A percentile compares a stretch with the other conserved stretches of the same genome.
These are phyloP conservation scores for Eupithecia subfuscata DNA, from an alignment of 2,888 invertebrate genomes.

Conservation along the genomic window DNA sequence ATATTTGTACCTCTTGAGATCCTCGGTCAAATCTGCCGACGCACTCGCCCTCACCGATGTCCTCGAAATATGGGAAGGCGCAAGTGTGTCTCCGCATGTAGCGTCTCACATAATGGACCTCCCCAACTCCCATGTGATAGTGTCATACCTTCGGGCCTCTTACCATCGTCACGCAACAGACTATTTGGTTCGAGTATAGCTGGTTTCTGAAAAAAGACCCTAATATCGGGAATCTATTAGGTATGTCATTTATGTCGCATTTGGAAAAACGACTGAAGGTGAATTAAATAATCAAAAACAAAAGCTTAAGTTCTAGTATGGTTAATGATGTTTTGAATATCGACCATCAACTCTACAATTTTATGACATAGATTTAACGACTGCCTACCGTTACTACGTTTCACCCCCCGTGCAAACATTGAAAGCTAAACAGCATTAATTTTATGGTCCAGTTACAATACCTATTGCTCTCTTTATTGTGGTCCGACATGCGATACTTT, in stretches of 20 bases:
- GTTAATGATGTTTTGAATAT: neutral
- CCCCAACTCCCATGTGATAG: too few species aligned
- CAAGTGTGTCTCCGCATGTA: too few species aligned
- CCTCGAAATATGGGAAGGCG: too few species aligned
- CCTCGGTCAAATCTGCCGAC: too few species aligned
- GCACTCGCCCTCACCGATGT: too few species aligned
- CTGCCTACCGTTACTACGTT: constrained; percentile 44
- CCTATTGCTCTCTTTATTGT: constrained; percentile 53
- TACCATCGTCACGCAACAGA: too few species aligned
- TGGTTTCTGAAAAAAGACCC: neutral
- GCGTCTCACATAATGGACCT: too few species aligned
- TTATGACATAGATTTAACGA: constrained; percentile 7
- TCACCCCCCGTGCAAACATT: constrained; percentile 46
- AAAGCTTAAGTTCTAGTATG: too few species aligned
- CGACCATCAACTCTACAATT: neutral
- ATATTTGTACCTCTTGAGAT: too few species aligned
- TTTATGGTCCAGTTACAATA: constrained; percentile 48
- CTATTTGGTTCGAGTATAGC: too few species aligned
- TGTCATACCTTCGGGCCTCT: too few species aligned
- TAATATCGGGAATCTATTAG: neutral
- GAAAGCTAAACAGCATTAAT: constrained; percentile 51
- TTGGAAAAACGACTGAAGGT: neutral
- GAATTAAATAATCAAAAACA: neutral
- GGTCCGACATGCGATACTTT: constrained; percentile 55
- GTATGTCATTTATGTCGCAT: neutral